phyloP scores from a whole-genome alignment of 2,888 invertebrate species.

The Tanytarsus gracilentus region DNA sequence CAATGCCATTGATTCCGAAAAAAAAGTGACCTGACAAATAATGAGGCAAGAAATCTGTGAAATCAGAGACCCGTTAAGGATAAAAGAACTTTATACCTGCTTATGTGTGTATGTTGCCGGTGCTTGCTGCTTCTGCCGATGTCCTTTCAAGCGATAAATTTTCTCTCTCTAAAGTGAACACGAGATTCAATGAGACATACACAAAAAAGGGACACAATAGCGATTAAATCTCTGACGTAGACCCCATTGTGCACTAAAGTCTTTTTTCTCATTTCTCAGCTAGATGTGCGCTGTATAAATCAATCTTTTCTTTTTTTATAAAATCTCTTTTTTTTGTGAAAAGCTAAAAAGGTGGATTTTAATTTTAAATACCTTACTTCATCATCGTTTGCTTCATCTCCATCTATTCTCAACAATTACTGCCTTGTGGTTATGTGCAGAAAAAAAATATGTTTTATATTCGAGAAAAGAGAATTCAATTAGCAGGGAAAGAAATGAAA shows the following conservation, averaged over 20 bases:
- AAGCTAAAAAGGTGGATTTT: background rate
- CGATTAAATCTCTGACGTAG: constrained; percentile 5
- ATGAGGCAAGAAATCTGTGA: constrained; percentile 10
- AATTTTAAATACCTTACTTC: background rate
- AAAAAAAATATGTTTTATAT: no score
- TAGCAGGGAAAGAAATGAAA: no score
- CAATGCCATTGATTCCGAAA: background rate
- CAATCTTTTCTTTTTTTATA: no score
- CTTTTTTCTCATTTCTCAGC: no score
- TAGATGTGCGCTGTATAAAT: no score
- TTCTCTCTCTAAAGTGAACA: background rate
- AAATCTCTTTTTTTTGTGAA: no score
- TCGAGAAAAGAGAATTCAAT: no score
- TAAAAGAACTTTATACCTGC: constrained; percentile 4
- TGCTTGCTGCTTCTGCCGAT: background rate
- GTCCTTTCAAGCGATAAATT: constrained; percentile 1
- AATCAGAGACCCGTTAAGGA: constrained; percentile 15
- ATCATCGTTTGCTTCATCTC: background rate
- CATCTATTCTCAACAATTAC: background rate
- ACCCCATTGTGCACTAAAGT: no score
- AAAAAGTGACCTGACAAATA: constrained; percentile 13
- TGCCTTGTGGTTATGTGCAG: no score
- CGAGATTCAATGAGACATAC: background rate
- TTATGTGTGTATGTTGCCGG: background rate
- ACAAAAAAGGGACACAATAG: constrained; percentile 1